Conservation (phyloP, 2,797 vertebrate species). For the Toxotes lorentzi region DNA sequence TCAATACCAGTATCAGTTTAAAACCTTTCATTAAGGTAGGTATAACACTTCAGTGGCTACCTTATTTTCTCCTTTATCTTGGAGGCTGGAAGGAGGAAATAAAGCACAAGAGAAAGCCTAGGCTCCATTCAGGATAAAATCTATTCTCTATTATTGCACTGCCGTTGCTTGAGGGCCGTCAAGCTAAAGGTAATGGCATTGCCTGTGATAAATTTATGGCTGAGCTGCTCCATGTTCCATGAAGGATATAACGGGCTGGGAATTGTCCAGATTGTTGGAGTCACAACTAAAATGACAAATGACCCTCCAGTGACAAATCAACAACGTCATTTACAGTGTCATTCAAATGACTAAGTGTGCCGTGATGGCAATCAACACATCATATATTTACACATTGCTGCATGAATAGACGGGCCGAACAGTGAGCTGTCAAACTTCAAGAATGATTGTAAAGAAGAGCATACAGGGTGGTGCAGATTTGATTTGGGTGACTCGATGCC, state of each 20-base stretch:
- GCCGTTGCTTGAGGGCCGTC: constrained; percentile 81
- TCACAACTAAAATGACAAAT: constrained; percentile 79
- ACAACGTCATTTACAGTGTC: constrained; percentile 71
- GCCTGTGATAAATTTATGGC: constrained; percentile 83
- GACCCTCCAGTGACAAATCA: constrained; percentile 75
- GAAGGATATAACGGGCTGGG: constrained; percentile 73
- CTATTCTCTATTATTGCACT: constrained; percentile 86
- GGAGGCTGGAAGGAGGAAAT: constrained; percentile 79
- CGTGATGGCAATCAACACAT: constrained; percentile 45
- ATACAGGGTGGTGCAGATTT: not conserved
- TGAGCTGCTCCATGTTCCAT: constrained; percentile 69
- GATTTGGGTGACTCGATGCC: constrained; percentile 32
- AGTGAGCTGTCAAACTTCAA: constrained; percentile 23
- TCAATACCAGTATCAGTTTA: constrained; percentile 74
- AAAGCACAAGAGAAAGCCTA: constrained; percentile 79
- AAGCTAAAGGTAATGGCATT: constrained; percentile 82
- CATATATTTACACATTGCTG: constrained; percentile 60
- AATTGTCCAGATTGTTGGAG: constrained; percentile 78
- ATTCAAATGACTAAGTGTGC: constrained; percentile 69
- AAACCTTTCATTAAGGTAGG: constrained; percentile 78
- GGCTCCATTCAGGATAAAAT: constrained; percentile 84
- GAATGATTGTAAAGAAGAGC: constrained; percentile 7
- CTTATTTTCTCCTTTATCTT: constrained; percentile 80
- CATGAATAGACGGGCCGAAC: constrained; percentile 3
- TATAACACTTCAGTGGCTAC: constrained; percentile 75